Percentiles rank a stretch among this genome's conserved stretches.
Conservation (phyloP, 2,113 vertebrate genomes). For the Oncorhynchus nerka region DNA sequence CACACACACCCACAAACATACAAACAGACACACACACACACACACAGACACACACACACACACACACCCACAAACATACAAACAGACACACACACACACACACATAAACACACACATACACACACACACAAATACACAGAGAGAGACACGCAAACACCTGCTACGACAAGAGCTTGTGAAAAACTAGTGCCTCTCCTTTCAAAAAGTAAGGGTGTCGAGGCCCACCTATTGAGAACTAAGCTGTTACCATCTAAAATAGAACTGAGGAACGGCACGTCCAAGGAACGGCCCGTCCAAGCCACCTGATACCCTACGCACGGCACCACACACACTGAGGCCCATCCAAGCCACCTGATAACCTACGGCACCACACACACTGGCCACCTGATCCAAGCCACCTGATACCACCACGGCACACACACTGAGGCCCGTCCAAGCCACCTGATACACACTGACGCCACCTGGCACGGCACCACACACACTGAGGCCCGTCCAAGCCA, state of each 20-base stretch:
- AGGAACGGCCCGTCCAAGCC: too few relatives aligned
- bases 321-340: too few relatives aligned
- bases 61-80: slow-evolving; percentile 3
- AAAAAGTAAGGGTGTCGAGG: slow-evolving; percentile 55
- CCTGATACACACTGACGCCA: too few relatives aligned
- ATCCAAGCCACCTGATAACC: too few relatives aligned
- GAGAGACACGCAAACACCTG: slow-evolving; percentile 17
- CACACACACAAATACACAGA: background rate
- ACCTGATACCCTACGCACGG: too few relatives aligned
- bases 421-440: too few relatives aligned
- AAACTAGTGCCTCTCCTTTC: slow-evolving; percentile 46
- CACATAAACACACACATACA: slow-evolving; percentile 2
- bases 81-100: slow-evolving; percentile 30
- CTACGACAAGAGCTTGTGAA: slow-evolving; percentile 46
- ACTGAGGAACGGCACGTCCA: slow-evolving; percentile 37
- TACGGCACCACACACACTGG: too few relatives aligned
- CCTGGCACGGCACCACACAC: too few relatives aligned
- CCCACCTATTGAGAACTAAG: slow-evolving; percentile 62
- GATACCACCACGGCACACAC: too few relatives aligned
- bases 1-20: background rate
- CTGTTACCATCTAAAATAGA: slow-evolving; percentile 68
- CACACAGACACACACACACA: slow-evolving; percentile 5
- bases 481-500: too few relatives aligned
- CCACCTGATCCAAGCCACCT: too few relatives aligned
- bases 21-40: slow-evolving; percentile 4